Evolutionary conservation across 2,797 vertebrate species (phyloP).

Genomic region (Dallia pectoralis): DNA sequence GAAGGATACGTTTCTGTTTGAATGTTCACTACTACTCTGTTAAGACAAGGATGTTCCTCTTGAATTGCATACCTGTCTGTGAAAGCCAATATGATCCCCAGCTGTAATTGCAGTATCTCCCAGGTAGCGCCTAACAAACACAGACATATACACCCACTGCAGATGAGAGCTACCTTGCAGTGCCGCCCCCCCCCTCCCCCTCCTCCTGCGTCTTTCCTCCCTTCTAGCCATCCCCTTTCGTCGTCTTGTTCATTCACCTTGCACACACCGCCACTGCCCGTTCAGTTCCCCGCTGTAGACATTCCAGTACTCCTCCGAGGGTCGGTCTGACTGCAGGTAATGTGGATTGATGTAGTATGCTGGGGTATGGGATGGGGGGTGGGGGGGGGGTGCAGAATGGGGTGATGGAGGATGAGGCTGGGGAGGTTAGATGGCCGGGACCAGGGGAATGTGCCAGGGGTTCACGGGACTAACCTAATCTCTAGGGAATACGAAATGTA

Average conservation of each 20-base stretch:
- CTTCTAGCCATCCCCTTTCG: neutral
- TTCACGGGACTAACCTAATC: no score
- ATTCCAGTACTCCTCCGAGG: slow-evolving; percentile 6
- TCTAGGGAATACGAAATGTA: no score
- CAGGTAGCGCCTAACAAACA: neutral
- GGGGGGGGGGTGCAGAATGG: slow-evolving; percentile 49
- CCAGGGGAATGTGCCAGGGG: no score
- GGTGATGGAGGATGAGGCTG: slow-evolving; percentile 24
- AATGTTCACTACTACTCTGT: no score
- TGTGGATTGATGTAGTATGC: neutral
- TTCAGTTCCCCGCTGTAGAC: neutral
- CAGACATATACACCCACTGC: neutral
- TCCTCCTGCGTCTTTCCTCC: neutral
- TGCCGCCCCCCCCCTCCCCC: neutral
- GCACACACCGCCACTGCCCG: neutral
- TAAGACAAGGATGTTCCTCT: neutral
- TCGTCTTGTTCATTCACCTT: neutral
- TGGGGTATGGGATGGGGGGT: neutral
- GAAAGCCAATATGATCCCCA: neutral
- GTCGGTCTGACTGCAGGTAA: slow-evolving; percentile 19
- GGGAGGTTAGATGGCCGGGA: slow-evolving; percentile 8
- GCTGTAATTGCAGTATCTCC: neutral
- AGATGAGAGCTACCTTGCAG: neutral
- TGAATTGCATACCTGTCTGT: neutral
- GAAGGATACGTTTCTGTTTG: neutral